Conservation (phyloP, 2,797 vertebrate genomes). For the Rhincodon typus region DNA sequence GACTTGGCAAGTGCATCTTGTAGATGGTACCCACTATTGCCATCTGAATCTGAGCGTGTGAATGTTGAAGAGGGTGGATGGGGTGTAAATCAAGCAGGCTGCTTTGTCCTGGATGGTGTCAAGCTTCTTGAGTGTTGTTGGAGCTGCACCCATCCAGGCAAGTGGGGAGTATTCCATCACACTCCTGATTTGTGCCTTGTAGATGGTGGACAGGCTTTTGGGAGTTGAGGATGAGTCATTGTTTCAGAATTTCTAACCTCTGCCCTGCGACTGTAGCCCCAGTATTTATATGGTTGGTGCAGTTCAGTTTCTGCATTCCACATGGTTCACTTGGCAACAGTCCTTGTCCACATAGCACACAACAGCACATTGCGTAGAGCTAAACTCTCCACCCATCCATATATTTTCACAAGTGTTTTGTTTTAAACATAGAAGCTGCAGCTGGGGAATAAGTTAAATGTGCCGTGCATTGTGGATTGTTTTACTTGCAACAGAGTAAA, state of each 20-base stretch:
- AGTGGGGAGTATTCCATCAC: neutral
- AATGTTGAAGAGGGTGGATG: too few relatives aligned
- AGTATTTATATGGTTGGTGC: neutral
- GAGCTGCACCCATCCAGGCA: too few relatives aligned
- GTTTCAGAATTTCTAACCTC: neutral
- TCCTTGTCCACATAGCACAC: neutral
- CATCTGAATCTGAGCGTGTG: too few relatives aligned
- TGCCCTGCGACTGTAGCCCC: neutral
- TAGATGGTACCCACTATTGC: too few relatives aligned
- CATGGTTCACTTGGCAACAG: neutral
- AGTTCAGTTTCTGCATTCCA: neutral
- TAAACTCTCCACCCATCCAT: neutral
- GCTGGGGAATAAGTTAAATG: conserved; percentile 6
- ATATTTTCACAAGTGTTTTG: conserved; percentile 25
- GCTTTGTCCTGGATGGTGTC: too few relatives aligned
- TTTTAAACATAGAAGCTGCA: conserved; percentile 16
- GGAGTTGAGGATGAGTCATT: neutral
- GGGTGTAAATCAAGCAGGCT: too few relatives aligned
- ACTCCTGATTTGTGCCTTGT: neutral
- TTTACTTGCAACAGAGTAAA: neutral
- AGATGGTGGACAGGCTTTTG: neutral
- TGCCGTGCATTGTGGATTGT: neutral
- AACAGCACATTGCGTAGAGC: neutral
- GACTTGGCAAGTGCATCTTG: too few relatives aligned
- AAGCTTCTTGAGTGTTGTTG: too few relatives aligned